phyloP scores from a whole-genome alignment of 2,888 invertebrate species.

The Spisula subtruncata region DNA sequence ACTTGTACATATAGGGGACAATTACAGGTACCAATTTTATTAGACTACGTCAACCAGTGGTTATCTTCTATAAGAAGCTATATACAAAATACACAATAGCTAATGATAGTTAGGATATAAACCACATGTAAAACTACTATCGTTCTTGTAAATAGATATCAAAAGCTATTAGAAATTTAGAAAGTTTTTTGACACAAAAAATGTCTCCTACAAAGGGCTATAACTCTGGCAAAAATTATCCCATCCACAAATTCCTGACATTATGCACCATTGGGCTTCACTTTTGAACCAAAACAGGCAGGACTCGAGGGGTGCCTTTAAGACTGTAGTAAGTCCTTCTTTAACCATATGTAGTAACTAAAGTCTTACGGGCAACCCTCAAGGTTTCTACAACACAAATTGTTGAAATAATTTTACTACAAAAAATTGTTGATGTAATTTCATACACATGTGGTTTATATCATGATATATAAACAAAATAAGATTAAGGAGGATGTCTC shows the following conservation, averaged over 20 bases:
- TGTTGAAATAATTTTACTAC: too few species aligned
- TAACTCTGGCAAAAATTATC: not conserved
- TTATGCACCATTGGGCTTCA: too few species aligned
- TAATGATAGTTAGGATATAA: not conserved
- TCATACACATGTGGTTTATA: not conserved
- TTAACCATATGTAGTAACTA: too few species aligned
- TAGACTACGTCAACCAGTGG: too few species aligned
- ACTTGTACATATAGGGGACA: too few species aligned
- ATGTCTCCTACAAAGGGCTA: not conserved
- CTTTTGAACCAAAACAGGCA: too few species aligned
- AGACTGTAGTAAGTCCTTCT: too few species aligned
- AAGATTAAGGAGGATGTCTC: not conserved
- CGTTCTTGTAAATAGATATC: not conserved
- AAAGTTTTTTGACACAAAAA: not conserved
- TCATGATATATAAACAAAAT: not conserved
- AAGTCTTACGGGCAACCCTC: too few species aligned
- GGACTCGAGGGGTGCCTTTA: too few species aligned
- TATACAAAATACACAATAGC: not conserved
- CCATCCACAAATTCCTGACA: too few species aligned
- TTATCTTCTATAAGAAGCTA: not conserved
- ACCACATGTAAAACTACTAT: conserved; percentile 6
- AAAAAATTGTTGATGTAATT: not conserved
- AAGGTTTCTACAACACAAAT: not conserved
- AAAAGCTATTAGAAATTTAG: not conserved
- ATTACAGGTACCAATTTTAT: too few species aligned